These are phyloP conservation scores for Whitmania pigra DNA, from an alignment of 1,140 invertebrate genomes.

Conservation along the genomic window DNA sequence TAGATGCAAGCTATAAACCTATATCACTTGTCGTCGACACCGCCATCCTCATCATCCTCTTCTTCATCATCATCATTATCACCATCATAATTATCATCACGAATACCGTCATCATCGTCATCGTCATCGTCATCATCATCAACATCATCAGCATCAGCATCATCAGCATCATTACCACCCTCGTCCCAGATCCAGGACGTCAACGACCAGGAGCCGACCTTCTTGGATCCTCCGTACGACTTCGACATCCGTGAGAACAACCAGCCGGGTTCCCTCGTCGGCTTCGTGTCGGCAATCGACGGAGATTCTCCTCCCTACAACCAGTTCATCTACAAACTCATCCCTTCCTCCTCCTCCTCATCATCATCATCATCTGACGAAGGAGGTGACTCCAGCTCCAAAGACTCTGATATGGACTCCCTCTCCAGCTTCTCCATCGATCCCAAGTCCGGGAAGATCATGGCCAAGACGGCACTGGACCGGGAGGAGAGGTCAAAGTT, in stretches of 20 bases:
- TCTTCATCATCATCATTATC: not conserved
- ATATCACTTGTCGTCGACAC: too few relatives aligned
- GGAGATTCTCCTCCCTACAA: constrained; percentile 8
- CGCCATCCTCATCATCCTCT: too few relatives aligned
- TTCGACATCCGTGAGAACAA: constrained; percentile 13
- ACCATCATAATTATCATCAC: not conserved
- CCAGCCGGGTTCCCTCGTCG: not conserved
- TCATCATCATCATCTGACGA: not conserved
- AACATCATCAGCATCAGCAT: not conserved
- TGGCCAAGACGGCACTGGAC: constrained; percentile 11
- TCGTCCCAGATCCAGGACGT: constrained; percentile 2
- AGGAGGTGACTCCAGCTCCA: not conserved
- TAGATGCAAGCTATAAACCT: too few relatives aligned
- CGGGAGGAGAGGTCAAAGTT: constrained; percentile 7
- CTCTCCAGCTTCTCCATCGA: constrained; percentile 14
- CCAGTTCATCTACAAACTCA: constrained; percentile 10
- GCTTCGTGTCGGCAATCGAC: constrained; percentile 12
- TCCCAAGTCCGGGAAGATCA: constrained; percentile 1
- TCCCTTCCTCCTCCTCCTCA: too few relatives aligned
- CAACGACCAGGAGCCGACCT: constrained; percentile 14
- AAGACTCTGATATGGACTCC: not conserved
- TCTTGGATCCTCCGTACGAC: not conserved
- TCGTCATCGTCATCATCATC: not conserved
- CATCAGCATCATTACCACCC: not conserved
- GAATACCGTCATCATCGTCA: not conserved